phyloP scores from a whole-genome alignment of 64 coral and sea anemone species.

The Catalaphyllia jardinei region DNA sequence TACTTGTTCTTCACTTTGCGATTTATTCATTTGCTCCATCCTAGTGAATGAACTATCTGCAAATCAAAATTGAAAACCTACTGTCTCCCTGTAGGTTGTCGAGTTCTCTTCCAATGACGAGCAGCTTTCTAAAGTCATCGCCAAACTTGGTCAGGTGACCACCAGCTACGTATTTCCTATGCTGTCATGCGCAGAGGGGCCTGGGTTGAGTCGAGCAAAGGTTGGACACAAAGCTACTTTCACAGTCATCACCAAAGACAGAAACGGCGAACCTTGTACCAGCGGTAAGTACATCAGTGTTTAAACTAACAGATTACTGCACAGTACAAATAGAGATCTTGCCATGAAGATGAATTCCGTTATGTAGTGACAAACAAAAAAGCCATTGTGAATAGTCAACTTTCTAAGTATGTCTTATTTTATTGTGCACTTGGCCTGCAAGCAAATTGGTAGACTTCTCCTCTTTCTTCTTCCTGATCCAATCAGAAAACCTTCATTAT shows the following conservation, averaged over 20 bases:
- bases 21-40: too few species aligned
- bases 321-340: too few species aligned
- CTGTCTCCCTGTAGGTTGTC: constrained; percentile 29
- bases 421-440: too few species aligned
- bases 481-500: not conserved
- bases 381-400: too few species aligned
- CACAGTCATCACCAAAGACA: constrained; percentile 68
- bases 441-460: too few species aligned
- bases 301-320: not conserved
- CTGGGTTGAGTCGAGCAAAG: constrained; percentile 68
- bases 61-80: not conserved
- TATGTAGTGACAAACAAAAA: too few species aligned
- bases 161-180: constrained; percentile 84
- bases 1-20: too few species aligned
- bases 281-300: constrained; percentile 24
- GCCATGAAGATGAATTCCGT: too few species aligned
- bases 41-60: too few species aligned
- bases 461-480: too few species aligned
- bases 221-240: constrained; percentile 79
- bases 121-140: constrained; percentile 77
- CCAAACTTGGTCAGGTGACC: constrained; percentile 68
- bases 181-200: constrained; percentile 74
- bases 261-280: constrained; percentile 75
- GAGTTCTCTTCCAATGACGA: constrained; percentile 83
- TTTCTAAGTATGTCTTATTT: too few species aligned